Evolutionary conservation across 1,140 invertebrate genomes (phyloP).

Genomic region (Aplysia californica): DNA sequence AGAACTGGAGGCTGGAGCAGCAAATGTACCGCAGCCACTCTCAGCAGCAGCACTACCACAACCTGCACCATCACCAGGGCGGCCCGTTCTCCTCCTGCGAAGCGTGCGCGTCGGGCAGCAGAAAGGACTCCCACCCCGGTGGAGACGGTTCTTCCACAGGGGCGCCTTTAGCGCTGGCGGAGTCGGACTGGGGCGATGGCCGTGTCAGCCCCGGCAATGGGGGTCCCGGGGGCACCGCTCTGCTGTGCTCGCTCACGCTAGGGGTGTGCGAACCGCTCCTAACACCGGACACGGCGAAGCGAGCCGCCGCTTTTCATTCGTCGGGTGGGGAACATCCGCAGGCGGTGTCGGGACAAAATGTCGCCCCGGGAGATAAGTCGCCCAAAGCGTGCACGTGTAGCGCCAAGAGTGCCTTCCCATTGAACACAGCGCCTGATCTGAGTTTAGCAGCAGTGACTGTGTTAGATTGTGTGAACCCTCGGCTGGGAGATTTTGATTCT

Average conservation of each 20-base stretch:
- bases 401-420: background rate
- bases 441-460: background rate
- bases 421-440: background rate
- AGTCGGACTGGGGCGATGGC: background rate
- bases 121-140: background rate
- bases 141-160: background rate
- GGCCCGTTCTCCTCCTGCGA: background rate
- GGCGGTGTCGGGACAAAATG: background rate
- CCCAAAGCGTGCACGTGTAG: background rate
- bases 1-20: background rate
- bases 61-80: background rate
- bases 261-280: conserved; percentile 19
- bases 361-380: background rate
- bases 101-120: background rate
- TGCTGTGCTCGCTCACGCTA: conserved; percentile 21
- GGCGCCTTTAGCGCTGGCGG: background rate
- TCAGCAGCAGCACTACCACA: background rate
- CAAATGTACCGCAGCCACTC: no score
- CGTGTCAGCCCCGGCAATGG: background rate
- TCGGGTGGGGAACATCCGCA: background rate
- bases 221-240: background rate
- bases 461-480: no score
- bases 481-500: background rate
- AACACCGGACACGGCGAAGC: conserved; percentile 8
- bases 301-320: conserved; percentile 7